Conservation (phyloP, 64 coral and sea anemone species). For the Astreopora myriophthalma region DNA sequence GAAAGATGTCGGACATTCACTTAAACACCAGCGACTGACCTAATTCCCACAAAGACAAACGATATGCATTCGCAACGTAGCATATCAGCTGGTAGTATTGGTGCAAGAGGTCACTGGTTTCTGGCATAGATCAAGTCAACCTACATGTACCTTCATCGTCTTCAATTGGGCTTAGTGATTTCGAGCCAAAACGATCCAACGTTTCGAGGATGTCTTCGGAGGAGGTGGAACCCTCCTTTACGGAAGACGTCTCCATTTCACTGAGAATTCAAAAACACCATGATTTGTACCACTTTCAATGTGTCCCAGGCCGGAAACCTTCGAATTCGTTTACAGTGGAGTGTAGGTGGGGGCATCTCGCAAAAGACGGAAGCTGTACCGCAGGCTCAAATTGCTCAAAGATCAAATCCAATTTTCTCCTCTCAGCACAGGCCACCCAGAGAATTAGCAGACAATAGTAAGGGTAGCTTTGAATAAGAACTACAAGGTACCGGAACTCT, state of each 20-base stretch:
- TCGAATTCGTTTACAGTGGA: not conserved
- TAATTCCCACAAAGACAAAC: not conserved
- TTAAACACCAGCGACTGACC: not conserved
- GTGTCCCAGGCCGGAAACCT: no score
- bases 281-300: no score
- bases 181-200: slow-evolving; percentile 43
- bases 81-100: not conserved
- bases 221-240: not conserved
- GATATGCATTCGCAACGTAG: not conserved
- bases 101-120: not conserved
- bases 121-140: not conserved
- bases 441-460: no score
- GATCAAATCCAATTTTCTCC: no score
- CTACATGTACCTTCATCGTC: not conserved
- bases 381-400: not conserved
- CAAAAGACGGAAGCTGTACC: not conserved
- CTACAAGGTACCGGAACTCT: no score
- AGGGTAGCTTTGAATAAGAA: no score
- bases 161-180: slow-evolving; percentile 8
- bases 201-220: slow-evolving; percentile 41
- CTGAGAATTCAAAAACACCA: not conserved
- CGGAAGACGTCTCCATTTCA: slow-evolving; percentile 19
- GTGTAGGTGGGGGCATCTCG: not conserved
- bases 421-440: no score
- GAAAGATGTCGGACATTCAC: not conserved